phyloP scores from a whole-genome alignment of 2,797 vertebrate genomes.

The Amblyraja radiata region DNA sequence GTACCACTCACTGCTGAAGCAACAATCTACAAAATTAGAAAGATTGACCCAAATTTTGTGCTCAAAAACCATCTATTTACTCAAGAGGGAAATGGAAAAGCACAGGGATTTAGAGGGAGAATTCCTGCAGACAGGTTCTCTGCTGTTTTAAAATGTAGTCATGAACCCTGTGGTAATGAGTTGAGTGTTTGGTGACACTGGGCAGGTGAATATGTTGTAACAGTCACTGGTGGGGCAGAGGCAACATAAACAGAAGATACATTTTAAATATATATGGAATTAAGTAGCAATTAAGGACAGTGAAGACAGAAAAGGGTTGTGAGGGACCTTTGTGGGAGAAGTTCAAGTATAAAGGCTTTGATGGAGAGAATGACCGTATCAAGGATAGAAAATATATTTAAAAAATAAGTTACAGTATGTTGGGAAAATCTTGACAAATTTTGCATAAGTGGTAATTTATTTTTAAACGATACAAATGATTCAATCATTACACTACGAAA shows the following conservation, averaged over 20 bases:
- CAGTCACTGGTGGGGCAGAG: no score
- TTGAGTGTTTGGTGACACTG: not conserved
- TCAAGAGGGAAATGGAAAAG: not conserved
- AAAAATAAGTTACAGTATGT: not conserved
- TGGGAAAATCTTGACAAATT: not conserved
- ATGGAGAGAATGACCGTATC: not conserved
- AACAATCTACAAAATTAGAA: not conserved
- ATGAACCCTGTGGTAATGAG: not conserved
- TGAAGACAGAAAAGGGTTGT: not conserved
- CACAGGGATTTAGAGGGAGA: not conserved
- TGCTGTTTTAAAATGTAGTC: not conserved
- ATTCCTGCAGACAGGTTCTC: not conserved
- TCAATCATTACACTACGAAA: not conserved
- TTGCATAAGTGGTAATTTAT: not conserved
- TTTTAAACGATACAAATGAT: not conserved
- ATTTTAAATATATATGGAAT: no score
- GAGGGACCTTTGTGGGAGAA: not conserved
- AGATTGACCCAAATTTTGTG: not conserved
- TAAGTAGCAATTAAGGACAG: not conserved
- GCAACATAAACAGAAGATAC: not conserved
- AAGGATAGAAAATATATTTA: not conserved
- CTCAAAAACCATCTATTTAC: not conserved
- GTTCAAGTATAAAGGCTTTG: not conserved
- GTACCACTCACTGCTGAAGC: not conserved
- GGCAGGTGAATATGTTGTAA: not conserved